phyloP scores from a whole-genome alignment of 37 sponge, comb jelly and placozoan genomes.

The Aplysina aerophoba region DNA sequence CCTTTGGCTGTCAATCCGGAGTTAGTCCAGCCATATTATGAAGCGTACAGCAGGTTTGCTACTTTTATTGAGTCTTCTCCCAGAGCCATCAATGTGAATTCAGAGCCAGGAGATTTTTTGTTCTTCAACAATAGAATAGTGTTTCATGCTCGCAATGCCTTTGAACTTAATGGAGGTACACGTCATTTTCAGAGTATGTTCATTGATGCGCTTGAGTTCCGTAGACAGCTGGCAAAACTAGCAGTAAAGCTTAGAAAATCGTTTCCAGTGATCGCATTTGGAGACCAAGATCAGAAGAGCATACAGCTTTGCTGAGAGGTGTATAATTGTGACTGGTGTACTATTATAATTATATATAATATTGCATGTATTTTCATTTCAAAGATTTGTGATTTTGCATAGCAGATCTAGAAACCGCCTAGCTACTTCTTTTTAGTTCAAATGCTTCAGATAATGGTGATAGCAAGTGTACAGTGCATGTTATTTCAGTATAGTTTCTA shows the following conservation, averaged over 20 bases:
- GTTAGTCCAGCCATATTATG: neutral
- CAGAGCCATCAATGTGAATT: neutral
- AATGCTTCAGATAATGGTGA: too few species aligned
- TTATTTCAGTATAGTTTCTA: too few species aligned
- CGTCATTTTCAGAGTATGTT: neutral
- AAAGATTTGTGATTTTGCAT: too few species aligned
- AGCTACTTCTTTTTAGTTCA: too few species aligned
- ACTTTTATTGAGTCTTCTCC: neutral
- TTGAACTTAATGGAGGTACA: neutral
- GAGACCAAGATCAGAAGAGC: neutral
- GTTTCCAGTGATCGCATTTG: neutral
- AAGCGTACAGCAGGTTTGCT: constrained; percentile 5
- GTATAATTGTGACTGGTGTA: too few species aligned
- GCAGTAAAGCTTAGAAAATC: neutral
- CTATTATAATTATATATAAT: too few species aligned
- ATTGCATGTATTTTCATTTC: too few species aligned
- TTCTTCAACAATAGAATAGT: neutral
- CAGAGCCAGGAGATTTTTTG: neutral
- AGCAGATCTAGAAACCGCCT: too few species aligned
- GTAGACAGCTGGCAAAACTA: neutral
- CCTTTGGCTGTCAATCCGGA: neutral
- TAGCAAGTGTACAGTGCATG: too few species aligned
- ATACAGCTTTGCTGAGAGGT: too few species aligned
- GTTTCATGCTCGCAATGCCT: neutral
- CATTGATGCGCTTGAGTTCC: neutral